A percentile compares a stretch with the other conserved stretches of the same genome.
Evolutionary conservation across 2,797 vertebrate genomes (phyloP).

Genomic region (Molothrus aeneus): DNA sequence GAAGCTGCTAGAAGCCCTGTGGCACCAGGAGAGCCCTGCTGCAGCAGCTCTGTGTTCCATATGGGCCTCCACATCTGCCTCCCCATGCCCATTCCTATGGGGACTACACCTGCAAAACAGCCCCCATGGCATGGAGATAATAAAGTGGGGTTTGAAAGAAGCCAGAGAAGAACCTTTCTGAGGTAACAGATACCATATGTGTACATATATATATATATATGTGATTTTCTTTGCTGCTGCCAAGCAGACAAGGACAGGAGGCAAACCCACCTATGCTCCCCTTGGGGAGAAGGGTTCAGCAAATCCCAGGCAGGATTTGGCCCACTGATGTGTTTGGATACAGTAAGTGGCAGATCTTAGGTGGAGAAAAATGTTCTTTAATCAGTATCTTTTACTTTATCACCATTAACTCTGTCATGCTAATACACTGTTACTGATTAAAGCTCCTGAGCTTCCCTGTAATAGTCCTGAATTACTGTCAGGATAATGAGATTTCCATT

Average conservation of each 20-base stretch:
- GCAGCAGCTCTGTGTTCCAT: not conserved
- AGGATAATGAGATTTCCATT: slow-evolving; percentile 35
- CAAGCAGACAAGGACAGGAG: not conserved
- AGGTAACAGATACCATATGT: not conserved
- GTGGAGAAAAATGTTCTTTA: not conserved
- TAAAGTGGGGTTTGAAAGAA: not conserved
- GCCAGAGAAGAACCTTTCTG: not conserved
- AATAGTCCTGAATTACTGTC: not conserved
- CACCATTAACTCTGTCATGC: slow-evolving; percentile 17
- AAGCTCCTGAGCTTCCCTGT: not conserved
- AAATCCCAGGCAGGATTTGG: not conserved
- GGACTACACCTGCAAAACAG: not conserved
- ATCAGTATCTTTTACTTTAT: slow-evolving; percentile 3
- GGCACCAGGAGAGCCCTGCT: rapidly evolving
- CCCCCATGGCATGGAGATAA: not conserved
- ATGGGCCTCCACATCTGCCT: not conserved
- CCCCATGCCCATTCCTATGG: not conserved
- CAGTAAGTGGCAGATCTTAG: not conserved
- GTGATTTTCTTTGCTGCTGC: not conserved
- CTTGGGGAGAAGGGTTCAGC: not conserved
- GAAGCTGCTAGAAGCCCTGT: not conserved
- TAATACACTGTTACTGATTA: slow-evolving; percentile 28
- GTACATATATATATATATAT: too few species aligned
- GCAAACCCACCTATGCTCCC: not conserved
- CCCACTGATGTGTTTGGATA: not conserved